phyloP scores from a whole-genome alignment of 2,888 invertebrate species.

The Agrotis ipsilon region DNA sequence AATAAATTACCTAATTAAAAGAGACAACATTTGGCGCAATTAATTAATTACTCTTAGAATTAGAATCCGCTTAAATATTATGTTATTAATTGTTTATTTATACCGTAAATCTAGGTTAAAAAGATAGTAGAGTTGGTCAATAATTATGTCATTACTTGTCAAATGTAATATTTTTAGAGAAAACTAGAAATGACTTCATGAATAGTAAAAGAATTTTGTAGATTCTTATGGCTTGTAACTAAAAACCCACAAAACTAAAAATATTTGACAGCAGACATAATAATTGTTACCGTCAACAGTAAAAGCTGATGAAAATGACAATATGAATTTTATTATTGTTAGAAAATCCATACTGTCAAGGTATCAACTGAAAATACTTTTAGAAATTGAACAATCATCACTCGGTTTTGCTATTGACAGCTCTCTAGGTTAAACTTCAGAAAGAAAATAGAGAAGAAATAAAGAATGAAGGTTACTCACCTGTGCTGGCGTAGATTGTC shows the following conservation, averaged over 20 bases:
- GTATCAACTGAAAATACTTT: background rate
- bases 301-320: background rate
- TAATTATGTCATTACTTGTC: conserved; percentile 29
- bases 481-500: conserved; percentile 98
- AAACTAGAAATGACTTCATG: background rate
- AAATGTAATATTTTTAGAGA: background rate
- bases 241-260: background rate
- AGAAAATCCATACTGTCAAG: background rate
- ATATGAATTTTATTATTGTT: background rate
- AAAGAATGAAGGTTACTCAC: conserved; percentile 88
- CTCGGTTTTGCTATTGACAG: conserved; percentile 8
- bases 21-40: conserved; percentile 3
- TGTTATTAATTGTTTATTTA: conserved; percentile 16
- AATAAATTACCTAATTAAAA: conserved; percentile 13
- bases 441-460: background rate
- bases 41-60: conserved; percentile 17
- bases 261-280: conserved; percentile 23
- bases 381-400: background rate
- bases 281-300: conserved; percentile 24
- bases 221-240: background rate
- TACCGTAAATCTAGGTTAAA: conserved; percentile 42
- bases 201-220: background rate
- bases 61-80: conserved; percentile 18
- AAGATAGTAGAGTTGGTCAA: conserved; percentile 18
- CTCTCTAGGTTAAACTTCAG: conserved; percentile 17